Evolutionary conservation across 2,113 vertebrate genomes (phyloP).

Genomic region (Sphaerodactylus townsendi): DNA sequence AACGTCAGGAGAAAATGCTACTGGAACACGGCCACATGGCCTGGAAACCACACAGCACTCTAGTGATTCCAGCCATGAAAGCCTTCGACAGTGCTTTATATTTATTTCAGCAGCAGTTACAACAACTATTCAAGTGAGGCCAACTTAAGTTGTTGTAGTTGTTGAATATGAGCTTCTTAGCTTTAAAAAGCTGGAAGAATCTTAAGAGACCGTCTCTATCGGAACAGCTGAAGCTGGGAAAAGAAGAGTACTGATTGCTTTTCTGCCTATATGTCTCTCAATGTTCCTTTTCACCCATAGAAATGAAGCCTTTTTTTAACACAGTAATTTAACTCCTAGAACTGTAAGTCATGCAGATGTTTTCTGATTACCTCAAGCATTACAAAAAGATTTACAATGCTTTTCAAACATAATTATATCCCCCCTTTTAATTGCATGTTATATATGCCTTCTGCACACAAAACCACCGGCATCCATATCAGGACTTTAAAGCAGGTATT

Average conservation of each 20-base stretch:
- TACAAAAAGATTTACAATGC: constrained; percentile 34
- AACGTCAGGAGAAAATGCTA: too few relatives aligned
- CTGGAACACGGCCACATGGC: too few relatives aligned
- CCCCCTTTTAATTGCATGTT: constrained; percentile 28
- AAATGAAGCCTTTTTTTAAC: neutral
- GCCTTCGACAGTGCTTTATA: too few relatives aligned
- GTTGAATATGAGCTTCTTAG: too few relatives aligned
- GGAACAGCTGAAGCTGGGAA: too few relatives aligned
- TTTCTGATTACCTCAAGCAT: constrained; percentile 11
- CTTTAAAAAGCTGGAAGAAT: too few relatives aligned
- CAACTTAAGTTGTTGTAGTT: too few relatives aligned
- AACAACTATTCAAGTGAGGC: too few relatives aligned
- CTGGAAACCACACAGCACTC: too few relatives aligned
- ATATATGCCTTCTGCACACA: constrained; percentile 2
- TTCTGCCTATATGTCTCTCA: neutral
- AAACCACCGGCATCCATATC: constrained; percentile 57
- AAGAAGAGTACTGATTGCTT: neutral
- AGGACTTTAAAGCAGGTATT: constrained; percentile 42
- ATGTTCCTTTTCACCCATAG: constrained; percentile 13
- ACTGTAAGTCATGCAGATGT: constrained; percentile 27
- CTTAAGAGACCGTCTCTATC: too few relatives aligned
- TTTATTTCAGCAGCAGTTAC: too few relatives aligned
- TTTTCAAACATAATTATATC: constrained; percentile 36
- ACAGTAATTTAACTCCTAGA: constrained; percentile 27
- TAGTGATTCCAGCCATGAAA: too few relatives aligned